These are phyloP conservation scores for Tragelaphus eurycerus DNA, from an alignment of 2,797 vertebrate genomes.

Conservation along the genomic window DNA sequence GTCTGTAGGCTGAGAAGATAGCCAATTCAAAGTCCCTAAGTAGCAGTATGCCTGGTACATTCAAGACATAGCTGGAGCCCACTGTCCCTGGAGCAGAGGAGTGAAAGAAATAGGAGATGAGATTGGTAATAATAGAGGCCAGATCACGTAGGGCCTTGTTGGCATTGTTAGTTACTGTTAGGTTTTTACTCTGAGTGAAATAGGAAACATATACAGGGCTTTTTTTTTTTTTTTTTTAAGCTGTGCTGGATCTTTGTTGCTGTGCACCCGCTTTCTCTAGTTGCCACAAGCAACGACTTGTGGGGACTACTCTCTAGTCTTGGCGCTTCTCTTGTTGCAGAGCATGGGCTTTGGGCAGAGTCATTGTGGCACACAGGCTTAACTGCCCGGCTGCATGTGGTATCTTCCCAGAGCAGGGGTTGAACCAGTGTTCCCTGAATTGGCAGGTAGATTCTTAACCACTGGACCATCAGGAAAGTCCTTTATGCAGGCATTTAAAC, in stretches of 20 bases:
- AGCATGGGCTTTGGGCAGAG: neutral
- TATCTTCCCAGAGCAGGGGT: neutral
- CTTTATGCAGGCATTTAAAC: neutral
- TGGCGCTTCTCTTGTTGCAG: neutral
- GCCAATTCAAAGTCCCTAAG: neutral
- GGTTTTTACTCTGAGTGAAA: neutral
- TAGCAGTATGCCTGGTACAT: neutral
- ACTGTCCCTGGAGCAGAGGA: neutral
- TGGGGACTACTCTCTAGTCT: neutral
- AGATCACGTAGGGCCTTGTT: neutral
- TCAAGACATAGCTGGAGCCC: neutral
- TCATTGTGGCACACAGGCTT: neutral
- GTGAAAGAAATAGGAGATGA: neutral
- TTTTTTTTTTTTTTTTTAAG: neutral
- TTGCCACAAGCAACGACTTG: neutral
- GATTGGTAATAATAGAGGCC: neutral
- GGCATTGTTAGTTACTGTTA: neutral
- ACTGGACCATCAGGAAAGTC: neutral
- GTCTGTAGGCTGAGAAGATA: neutral
- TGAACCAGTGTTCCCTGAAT: neutral
- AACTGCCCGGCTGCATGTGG: neutral
- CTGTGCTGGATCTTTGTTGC: neutral
- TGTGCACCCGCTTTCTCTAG: neutral
- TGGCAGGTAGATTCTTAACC: neutral
- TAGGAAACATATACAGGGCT: neutral